Percentiles rank a stretch among this genome's conserved stretches.
Evolutionary conservation across 2,888 invertebrate species (phyloP).

Genomic region (Malthinus seriepunctatus): DNA sequence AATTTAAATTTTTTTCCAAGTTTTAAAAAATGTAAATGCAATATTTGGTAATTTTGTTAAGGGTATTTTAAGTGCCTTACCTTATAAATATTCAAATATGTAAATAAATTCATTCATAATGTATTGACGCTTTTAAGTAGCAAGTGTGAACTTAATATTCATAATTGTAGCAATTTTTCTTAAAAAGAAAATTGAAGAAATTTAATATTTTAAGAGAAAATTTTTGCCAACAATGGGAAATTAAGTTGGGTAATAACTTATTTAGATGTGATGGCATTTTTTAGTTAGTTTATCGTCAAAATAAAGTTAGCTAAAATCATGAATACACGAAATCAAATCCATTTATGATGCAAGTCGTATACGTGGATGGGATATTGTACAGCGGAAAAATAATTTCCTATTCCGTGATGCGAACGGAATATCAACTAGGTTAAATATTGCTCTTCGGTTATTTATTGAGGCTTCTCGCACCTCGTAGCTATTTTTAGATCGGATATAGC

Average conservation of each 20-base stretch:
- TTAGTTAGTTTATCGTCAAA: slow-evolving; percentile 4
- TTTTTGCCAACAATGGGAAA: not conserved
- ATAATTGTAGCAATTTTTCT: slow-evolving; percentile 20
- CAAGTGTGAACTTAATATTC: slow-evolving; percentile 39
- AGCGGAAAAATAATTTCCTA: slow-evolving; percentile 49
- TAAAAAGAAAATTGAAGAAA: no score
- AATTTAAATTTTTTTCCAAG: not conserved
- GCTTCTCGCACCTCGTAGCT: slow-evolving; percentile 31
- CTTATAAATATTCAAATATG: slow-evolving; percentile 43
- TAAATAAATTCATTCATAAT: slow-evolving; percentile 38
- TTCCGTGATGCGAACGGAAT: slow-evolving; percentile 42
- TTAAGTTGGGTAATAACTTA: no score
- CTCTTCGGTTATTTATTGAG: slow-evolving; percentile 41
- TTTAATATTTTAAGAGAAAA: not conserved
- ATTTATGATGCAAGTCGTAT: slow-evolving; percentile 43
- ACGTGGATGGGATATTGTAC: slow-evolving; percentile 44
- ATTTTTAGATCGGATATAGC: slow-evolving; percentile 29
- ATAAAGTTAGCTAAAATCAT: slow-evolving; percentile 28
- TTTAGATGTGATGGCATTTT: not conserved
- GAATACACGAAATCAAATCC: slow-evolving; percentile 41
- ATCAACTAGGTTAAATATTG: slow-evolving; percentile 46
- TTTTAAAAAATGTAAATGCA: slow-evolving; percentile 17
- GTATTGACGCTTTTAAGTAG: slow-evolving; percentile 38
- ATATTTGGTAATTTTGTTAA: slow-evolving; percentile 21
- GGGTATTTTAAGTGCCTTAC: slow-evolving; percentile 26